Base-by-base conservation (phyloP, 2,797 vertebrate species). In the Coranthus polyacanthus region DNA sequence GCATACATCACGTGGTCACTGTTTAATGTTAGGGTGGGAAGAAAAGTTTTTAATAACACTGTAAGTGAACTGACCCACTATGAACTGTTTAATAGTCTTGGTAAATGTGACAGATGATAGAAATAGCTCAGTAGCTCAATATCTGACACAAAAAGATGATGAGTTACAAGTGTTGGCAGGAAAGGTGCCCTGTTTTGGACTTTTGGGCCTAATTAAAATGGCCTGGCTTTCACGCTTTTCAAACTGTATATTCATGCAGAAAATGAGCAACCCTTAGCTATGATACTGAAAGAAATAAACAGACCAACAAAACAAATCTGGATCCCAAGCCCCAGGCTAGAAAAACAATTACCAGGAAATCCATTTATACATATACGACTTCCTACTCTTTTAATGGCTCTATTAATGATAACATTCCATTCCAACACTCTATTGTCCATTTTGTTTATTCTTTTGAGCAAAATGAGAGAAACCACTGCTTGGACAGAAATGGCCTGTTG, bases 331-430 rank as follows among this genome's bases (percentile, higher is more conserved):
- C 89, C 74, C 37, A 3, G 88, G 92, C 85, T 74, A 89, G 79
- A 91, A 92, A 92, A 91, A 89, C 92, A 93, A 93, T 93, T 93
- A 93, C 83, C 62, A 82, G 86, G 88, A 93, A 93, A 92, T 93
- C 90, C 77, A 92, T 93, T 93, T 91, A 79, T 88, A 89, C 85
- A 89, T 83, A 89, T 75, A 78, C 71, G 78, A 78, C 83, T 78
- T 80, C 79, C 83, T 70, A 85, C 88, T 85, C 64, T 85, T 91
- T 88, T 91, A 92, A 93, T 90, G 89, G 91, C 77, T 85, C 85
- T 79, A 86, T 92, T 93, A 90, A 90, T 91, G 86, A 88, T 82
- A 89, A 87, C 82, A 88, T 87, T 89, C 43, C 62, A 82, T 76
- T 81, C 21, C 37, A 24, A 37, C 7, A 16, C 54, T 29, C 39